Base-by-base conservation (phyloP, 2,888 invertebrate genomes). In the Melipona beecheii region DNA sequence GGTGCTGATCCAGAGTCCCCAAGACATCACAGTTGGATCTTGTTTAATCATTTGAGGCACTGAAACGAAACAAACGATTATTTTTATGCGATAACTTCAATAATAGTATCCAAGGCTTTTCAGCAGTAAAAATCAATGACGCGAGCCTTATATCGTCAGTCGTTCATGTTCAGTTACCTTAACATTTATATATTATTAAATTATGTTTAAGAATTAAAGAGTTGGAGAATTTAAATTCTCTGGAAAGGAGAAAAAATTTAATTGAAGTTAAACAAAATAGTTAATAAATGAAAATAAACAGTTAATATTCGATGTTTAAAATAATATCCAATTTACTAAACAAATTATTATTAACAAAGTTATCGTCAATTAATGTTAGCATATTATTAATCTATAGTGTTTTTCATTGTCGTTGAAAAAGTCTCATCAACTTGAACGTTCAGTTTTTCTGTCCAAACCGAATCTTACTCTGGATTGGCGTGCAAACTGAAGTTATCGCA, bases 1-100 rank as follows among this genome's bases (percentile, higher is more conserved):
- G 0, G 97, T 97, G 43, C 97, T 96, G 68, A 97, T 95, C 98
- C 98, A 98, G 49, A 97, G 96, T 49, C 96, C 96, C 92, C 96
- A 96, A 78, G 95, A 95, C 94, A 97, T 95, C 90, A 97, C 95
- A 74, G 96, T 95, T 64, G 96, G 95, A 93, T 97, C 96, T 89
- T 95, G 95, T 87, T 95, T 95, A 83, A 96, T 95, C 95, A 97
- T 91, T 94, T 96, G 92, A 93, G 96, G 91, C 91, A 97, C 95
- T 97, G 96, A 56, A 95, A 80, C 58, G 43, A 50, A 43, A 52
- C 75, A 31, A 24, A 36, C n/a, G 69, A 79, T 64, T 62, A 54
- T 62, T 31, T 68, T 68, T 68, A 52, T 27, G 11, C 62, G 24
- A 36, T 62, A 43, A 43, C 52, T 62, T 50, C 31, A 62, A 62